These are phyloP conservation scores for Lycopodina hypogea DNA, from an alignment of 37 sponge, comb jelly and placozoan genomes.

Conservation along the genomic window DNA sequence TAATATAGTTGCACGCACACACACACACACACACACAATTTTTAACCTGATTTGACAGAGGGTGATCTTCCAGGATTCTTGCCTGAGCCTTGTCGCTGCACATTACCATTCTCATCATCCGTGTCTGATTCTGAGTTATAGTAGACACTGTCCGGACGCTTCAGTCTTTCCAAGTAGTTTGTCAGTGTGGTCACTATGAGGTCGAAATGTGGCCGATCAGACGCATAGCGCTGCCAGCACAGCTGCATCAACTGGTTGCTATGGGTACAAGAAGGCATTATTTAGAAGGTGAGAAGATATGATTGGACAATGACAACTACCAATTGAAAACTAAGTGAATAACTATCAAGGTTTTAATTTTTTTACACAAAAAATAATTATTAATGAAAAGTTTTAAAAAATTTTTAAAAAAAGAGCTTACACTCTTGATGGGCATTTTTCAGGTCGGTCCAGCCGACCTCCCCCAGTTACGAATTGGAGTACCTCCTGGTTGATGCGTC, in stretches of 20 bases:
- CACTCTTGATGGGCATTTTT: constrained; percentile 64
- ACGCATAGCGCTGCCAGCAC: constrained; percentile 52
- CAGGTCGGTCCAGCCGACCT: constrained; percentile 75
- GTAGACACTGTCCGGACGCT: constrained; percentile 30
- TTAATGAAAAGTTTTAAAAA: too few relatives aligned
- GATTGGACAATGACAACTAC: not conserved
- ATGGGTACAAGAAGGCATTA: not conserved
- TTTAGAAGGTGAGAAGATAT: too few relatives aligned
- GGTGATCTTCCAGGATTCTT: constrained; percentile 40
- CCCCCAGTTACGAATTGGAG: constrained; percentile 82
- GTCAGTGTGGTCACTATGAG: constrained; percentile 29
- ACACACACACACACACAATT: too few relatives aligned
- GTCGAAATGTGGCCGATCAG: constrained; percentile 56
- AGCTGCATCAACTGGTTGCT: constrained; percentile 59
- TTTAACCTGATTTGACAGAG: constrained; percentile 53
- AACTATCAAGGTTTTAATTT: too few relatives aligned
- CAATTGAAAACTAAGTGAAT: too few relatives aligned
- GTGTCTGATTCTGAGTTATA: constrained; percentile 38
- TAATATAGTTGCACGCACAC: too few relatives aligned
- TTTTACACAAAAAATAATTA: too few relatives aligned
- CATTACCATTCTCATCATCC: constrained; percentile 15
- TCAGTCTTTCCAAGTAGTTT: constrained; percentile 26
- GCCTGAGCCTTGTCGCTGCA: constrained; percentile 9
- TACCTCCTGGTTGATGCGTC: constrained; percentile 77
- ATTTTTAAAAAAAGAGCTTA: too few relatives aligned